Evolutionary conservation across 2,888 invertebrate species (phyloP).

Genomic region (Anorthoa munda): DNA sequence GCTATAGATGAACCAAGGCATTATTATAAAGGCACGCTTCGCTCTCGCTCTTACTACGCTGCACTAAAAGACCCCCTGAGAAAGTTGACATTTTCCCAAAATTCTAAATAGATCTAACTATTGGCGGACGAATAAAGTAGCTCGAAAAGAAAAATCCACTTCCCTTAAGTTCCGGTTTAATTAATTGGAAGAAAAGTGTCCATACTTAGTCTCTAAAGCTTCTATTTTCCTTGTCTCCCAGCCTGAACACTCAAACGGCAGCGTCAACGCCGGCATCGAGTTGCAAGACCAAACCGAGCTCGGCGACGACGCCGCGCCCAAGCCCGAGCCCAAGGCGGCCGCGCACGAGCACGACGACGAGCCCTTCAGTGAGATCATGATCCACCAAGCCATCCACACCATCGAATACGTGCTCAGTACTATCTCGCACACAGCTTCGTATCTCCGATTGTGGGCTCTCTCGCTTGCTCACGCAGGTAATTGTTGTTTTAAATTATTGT

Average conservation of each 20-base stretch:
- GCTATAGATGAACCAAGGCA: too few relatives aligned
- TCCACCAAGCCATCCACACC: conserved; percentile 98
- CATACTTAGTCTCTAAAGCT: not conserved
- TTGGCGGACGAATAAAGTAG: too few relatives aligned
- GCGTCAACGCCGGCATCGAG: conserved; percentile 93
- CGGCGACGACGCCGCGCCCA: conserved; percentile 71
- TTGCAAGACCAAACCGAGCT: conserved; percentile 89
- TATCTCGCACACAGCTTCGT: conserved; percentile 99
- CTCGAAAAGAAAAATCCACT: too few relatives aligned
- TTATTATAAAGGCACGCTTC: too few relatives aligned
- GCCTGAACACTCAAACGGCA: conserved; percentile 91
- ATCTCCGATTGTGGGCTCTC: conserved; percentile 98
- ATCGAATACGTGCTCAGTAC: conserved; percentile 99
- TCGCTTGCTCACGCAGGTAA: conserved; percentile 98
- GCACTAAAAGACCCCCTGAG: too few relatives aligned
- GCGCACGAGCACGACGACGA: conserved; percentile 90
- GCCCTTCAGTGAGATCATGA: conserved; percentile 96
- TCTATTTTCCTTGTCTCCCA: conserved; percentile 51
- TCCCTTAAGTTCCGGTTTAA: too few relatives aligned
- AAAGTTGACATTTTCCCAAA: too few relatives aligned
- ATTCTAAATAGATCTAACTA: too few relatives aligned
- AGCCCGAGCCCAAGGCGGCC: conserved; percentile 63
- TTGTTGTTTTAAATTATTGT: too few relatives aligned
- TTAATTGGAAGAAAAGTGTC: too few relatives aligned
- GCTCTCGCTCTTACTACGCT: too few relatives aligned